These are phyloP conservation scores for Anoplolepis gracilipes DNA, from an alignment of 1,140 invertebrate species.

Conservation along the genomic window DNA sequence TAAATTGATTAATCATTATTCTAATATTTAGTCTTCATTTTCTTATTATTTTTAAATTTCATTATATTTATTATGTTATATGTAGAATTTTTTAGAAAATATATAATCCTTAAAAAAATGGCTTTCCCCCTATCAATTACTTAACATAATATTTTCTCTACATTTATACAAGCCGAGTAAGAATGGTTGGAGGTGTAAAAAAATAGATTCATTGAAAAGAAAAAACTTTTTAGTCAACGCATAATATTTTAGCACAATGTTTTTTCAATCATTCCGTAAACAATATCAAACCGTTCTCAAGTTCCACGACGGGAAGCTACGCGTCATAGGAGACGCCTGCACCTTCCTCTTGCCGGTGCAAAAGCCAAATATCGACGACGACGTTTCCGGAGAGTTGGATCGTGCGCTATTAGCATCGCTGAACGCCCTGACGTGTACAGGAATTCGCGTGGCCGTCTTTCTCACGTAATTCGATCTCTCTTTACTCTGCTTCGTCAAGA, in stretches of 20 bases:
- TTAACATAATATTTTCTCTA: background rate
- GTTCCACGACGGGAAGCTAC: conserved; percentile 62
- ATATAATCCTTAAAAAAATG: background rate
- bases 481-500: conserved; percentile 69
- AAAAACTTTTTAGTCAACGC: background rate
- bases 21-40: no score
- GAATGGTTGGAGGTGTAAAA: background rate
- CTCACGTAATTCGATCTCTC: conserved; percentile 74
- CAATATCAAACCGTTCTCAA: conserved; percentile 66
- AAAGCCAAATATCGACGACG: conserved; percentile 83
- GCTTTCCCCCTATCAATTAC: background rate
- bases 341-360: conserved; percentile 80
- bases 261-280: background rate
- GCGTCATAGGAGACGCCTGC: background rate
- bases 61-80: background rate
- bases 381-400: conserved; percentile 65
- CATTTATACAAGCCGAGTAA: background rate
- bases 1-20: background rate
- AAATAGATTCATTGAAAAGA: background rate
- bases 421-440: conserved; percentile 66
- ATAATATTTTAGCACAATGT: background rate
- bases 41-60: background rate
- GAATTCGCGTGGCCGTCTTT: conserved; percentile 57
- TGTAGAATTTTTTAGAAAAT: background rate
- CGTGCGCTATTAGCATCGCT: conserved; percentile 69